Conservation (phyloP, 2,797 vertebrate species). For the Artibeus lituratus region DNA sequence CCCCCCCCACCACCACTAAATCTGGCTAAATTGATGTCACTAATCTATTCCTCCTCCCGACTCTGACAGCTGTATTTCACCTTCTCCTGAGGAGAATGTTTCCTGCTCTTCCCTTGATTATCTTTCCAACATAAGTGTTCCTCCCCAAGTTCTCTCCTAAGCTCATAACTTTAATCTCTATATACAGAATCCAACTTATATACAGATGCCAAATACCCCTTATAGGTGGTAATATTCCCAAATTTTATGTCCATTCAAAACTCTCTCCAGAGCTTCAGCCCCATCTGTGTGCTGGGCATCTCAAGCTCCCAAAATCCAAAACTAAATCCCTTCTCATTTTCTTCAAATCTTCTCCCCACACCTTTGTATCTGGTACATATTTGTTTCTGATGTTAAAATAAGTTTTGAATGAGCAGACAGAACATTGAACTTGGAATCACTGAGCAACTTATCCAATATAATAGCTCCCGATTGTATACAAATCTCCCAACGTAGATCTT, state of each 20-base stretch:
- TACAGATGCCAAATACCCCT: neutral
- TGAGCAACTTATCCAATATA: neutral
- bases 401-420: neutral
- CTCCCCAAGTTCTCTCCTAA: neutral
- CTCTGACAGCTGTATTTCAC: neutral
- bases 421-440: neutral
- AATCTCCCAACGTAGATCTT: neutral
- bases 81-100: neutral
- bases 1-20: accelerated
- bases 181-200: neutral
- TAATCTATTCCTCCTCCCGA: neutral
- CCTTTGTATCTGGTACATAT: neutral
- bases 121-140: neutral
- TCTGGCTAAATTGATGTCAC: neutral
- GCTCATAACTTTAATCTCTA: neutral
- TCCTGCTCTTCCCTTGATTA: neutral
- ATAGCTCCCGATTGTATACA: neutral
- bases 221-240: neutral
- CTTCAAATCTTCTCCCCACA: neutral
- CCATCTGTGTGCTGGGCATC: neutral
- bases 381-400: neutral
- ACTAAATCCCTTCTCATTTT: neutral
- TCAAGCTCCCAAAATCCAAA: neutral
- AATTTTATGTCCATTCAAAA: neutral
- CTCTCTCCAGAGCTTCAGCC: neutral